Evolutionary conservation across 2,797 vertebrate genomes (phyloP), one percentile per base, ranked within the genome.

Genomic region (Protonibea diacanthus): DNA sequence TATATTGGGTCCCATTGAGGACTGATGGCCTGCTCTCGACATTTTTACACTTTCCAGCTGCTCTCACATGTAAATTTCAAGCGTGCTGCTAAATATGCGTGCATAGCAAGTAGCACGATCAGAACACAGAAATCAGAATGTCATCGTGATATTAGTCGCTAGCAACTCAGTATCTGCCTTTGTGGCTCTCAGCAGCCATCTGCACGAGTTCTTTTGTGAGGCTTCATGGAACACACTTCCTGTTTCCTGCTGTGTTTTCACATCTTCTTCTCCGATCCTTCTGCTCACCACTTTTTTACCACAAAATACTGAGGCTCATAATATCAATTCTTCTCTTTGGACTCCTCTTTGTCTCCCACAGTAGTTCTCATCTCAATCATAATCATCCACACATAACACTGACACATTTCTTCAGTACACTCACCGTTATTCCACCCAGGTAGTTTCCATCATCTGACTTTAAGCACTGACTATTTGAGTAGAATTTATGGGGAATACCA

Each of bases 141-240:
- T 79, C 89, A 82, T 78, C 3, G 57, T 86, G 89, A 87, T 86
- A 88, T 90, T 76, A 83, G 75, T 74, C 33, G 60, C 71, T 55
- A 33, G 71, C 51, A 52, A 57, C 52, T 49, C 70, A 66, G 69
- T 53, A 25, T 88, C 89, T 84, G 85, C 74, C 69, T 90, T 87
- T 86, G 86, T 90, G 88, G 77, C 84, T 85, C 77, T 87, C 71
- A 73, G 85, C 80, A 84, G 88, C 91, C 89, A 90, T 92, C 93
- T 90, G 91, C 82, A 88, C 82, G 5, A 44, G 65, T 71, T 76
- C 86, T 66, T 87, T 90, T 85, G 84, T 86, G 64, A 81, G 25
- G 82, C 82, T 85, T 85, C 82, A 53, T 59, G 55, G 85, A 88
- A 73, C 80, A 80, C 78, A 51, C 68, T 65, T 74, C 76, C 48